A percentile compares a stretch with the other conserved stretches of the same genome.
Evolutionary conservation across 2,113 vertebrate genomes (phyloP).

Genomic region (Apodemus speciosus): DNA sequence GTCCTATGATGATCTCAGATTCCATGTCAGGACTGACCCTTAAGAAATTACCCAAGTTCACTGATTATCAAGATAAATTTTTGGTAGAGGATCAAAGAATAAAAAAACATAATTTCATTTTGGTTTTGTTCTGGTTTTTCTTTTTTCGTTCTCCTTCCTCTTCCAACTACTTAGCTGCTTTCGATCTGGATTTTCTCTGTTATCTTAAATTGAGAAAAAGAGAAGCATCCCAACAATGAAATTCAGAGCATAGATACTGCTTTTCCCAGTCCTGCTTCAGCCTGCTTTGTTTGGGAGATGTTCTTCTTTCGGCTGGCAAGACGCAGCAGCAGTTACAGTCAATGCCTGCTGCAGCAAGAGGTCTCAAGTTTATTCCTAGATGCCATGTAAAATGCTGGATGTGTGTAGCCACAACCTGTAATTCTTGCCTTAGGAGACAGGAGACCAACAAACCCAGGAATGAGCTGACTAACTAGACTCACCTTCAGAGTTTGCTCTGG

Average conservation of each 20-base stretch:
- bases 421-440: not conserved
- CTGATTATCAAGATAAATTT: not conserved
- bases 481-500: too few species aligned
- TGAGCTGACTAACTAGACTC: not conserved
- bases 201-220: not conserved
- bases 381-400: not conserved
- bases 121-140: too few species aligned
- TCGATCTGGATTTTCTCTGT: not conserved
- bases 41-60: conserved; percentile 10
- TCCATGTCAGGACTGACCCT: not conserved
- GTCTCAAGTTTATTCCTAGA: not conserved
- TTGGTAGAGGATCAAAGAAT: not conserved
- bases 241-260: not conserved
- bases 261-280: not conserved
- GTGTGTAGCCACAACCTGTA: accelerated
- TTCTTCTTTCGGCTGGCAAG: not conserved
- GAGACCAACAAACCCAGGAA: too few species aligned
- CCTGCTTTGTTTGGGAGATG: conserved; percentile 11
- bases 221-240: not conserved
- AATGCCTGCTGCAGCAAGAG: not conserved
- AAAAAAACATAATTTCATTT: not conserved
- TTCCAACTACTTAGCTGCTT: not conserved
- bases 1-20: conserved; percentile 5
- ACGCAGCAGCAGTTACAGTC: too few species aligned
- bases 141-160: not conserved